phyloP scores from a whole-genome alignment of 2,797 vertebrate species.

The Gorsachius magnificus region DNA sequence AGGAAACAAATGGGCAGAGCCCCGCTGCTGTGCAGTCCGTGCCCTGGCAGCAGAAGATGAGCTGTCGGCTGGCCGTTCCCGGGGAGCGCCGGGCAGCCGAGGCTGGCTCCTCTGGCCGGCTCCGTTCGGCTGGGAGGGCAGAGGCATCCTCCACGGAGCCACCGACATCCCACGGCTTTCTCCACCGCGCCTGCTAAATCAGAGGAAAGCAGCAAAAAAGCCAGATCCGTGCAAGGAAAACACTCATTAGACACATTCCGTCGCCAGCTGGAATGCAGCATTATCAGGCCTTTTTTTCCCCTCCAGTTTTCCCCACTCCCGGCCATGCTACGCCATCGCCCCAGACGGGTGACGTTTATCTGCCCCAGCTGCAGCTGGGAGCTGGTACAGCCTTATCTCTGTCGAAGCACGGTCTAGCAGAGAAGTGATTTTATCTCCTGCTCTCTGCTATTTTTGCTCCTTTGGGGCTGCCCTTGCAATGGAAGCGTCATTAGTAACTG shows the following conservation, averaged over 20 bases:
- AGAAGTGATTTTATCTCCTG: not conserved
- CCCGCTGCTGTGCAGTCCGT: not conserved
- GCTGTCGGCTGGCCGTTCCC: not conserved
- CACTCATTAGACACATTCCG: not conserved
- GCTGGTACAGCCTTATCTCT: not conserved
- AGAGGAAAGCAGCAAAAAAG: not conserved
- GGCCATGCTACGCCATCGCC: not conserved
- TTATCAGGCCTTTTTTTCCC: not conserved
- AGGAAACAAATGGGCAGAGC: not conserved
- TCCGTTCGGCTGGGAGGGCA: not conserved
- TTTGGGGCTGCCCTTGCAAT: not conserved
- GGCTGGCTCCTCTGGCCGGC: not conserved
- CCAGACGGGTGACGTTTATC: not conserved
- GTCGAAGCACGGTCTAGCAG: not conserved
- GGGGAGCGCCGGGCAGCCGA: not conserved
- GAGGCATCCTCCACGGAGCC: not conserved
- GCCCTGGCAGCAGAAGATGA: not conserved
- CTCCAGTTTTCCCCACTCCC: fast-evolving
- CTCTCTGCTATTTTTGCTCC: not conserved
- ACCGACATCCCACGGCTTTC: too few species aligned
- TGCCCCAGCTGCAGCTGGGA: not conserved
- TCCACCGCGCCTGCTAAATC: not conserved
- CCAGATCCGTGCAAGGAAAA: not conserved
- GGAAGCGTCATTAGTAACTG: not conserved
- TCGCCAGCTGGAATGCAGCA: not conserved